Conservation (phyloP, 2,113 vertebrate species). For the Cercocebus atys region DNA sequence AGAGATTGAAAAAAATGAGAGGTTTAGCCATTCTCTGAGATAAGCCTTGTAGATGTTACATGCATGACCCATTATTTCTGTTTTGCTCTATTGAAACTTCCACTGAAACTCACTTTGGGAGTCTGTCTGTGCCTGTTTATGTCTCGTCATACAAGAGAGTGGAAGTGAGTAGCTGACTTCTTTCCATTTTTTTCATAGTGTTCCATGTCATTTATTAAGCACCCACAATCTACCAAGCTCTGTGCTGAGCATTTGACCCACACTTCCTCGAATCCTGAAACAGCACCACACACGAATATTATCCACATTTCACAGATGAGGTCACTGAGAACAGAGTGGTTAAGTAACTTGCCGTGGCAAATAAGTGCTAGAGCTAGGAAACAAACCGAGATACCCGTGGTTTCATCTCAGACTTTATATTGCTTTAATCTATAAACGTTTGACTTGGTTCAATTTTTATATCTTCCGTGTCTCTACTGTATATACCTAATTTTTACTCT, state of each 20-base stretch:
- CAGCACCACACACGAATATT: not conserved
- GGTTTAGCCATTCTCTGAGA: not conserved
- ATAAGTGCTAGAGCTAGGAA: not conserved
- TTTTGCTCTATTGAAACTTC: not conserved
- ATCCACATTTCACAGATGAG: not conserved
- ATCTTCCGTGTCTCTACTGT: not conserved
- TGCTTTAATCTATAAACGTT: not conserved
- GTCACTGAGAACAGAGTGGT: not conserved
- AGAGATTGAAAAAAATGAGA: not conserved
- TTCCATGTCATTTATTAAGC: not conserved
- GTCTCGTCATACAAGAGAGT: not conserved
- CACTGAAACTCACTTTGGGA: no score
- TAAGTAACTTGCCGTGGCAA: not conserved
- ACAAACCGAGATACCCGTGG: not conserved
- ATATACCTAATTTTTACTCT: not conserved
- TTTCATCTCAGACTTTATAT: not conserved
- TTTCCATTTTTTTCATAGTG: no score
- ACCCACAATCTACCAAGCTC: not conserved
- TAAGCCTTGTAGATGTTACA: not conserved
- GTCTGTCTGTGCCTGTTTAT: not conserved
- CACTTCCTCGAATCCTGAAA: not conserved
- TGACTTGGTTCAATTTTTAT: not conserved
- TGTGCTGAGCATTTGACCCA: fast-evolving
- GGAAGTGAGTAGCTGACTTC: not conserved
- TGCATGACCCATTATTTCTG: not conserved